These are phyloP conservation scores for Laticauda laticaudata DNA, from an alignment of 2,113 vertebrate species.

Conservation along the genomic window DNA sequence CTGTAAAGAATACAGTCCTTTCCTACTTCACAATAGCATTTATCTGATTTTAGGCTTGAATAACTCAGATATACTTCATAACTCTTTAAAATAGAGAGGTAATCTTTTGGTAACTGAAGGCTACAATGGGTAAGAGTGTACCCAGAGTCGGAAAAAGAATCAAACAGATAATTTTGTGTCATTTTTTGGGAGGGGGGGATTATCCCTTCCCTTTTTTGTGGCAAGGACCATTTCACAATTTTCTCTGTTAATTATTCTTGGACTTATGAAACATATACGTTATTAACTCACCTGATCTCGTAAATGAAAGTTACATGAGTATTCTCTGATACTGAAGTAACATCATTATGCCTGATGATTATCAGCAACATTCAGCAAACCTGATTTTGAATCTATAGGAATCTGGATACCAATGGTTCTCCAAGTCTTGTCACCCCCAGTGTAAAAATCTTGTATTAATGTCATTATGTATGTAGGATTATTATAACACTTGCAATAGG, in stretches of 20 bases:
- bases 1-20: neutral
- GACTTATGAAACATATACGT: neutral
- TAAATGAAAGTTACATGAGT: neutral
- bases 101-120: neutral
- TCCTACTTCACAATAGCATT: neutral
- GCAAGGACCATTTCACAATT: neutral
- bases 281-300: neutral
- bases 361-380: neutral
- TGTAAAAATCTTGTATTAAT: neutral
- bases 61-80: neutral
- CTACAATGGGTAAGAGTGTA: neutral
- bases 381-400: neutral
- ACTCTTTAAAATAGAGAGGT: neutral
- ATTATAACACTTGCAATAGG: neutral
- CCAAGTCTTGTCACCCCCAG: neutral
- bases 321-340: neutral
- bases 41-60: neutral
- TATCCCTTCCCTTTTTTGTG: neutral
- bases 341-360: neutral
- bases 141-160: neutral
- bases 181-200: neutral
- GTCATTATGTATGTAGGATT: neutral
- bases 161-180: neutral
- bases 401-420: neutral
- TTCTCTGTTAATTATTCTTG: neutral